Evolutionary conservation across 2,113 vertebrate species (phyloP).

Genomic region (Picathartes gymnocephalus): DNA sequence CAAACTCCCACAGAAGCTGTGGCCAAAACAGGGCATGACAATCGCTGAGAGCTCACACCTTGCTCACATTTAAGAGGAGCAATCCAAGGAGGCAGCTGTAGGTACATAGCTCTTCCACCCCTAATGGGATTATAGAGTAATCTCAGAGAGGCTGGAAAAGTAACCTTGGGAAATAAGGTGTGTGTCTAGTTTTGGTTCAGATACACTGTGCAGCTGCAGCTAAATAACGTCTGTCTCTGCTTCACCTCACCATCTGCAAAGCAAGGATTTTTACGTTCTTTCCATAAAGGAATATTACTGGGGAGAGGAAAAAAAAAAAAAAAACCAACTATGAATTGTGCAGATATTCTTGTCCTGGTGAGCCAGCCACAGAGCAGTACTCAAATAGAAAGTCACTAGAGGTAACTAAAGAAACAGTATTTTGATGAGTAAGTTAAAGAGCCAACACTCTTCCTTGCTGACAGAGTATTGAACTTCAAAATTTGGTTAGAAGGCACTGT

Average conservation of each 20-base stretch:
- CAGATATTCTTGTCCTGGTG: not conserved
- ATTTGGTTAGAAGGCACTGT: conserved; percentile 50
- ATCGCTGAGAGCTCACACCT: not conserved
- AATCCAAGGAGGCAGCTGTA: not conserved
- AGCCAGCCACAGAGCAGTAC: not conserved
- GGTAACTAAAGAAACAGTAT: not conserved
- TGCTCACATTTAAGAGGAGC: not conserved
- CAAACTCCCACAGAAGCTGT: not conserved
- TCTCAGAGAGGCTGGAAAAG: not conserved
- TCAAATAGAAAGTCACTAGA: conserved; percentile 13
- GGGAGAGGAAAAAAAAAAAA: not conserved
- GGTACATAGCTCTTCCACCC: not conserved
- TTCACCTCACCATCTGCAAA: conserved; percentile 37
- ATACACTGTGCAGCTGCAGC: not conserved
- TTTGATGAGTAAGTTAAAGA: conserved; percentile 51
- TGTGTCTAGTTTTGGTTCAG: conserved; percentile 15
- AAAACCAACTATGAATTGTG: not conserved
- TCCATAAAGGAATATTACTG: conserved; percentile 19
- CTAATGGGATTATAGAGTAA: conserved; percentile 21
- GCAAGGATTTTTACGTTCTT: not conserved
- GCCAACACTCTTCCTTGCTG: conserved; percentile 37
- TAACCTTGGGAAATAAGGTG: conserved; percentile 29
- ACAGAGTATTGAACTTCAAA: conserved; percentile 37
- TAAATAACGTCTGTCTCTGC: not conserved
- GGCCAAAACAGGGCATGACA: not conserved